A percentile compares a stretch with the other conserved stretches of the same genome.
Conservation (phyloP, 1,140 invertebrate species). For the Drosophila cardini region DNA sequence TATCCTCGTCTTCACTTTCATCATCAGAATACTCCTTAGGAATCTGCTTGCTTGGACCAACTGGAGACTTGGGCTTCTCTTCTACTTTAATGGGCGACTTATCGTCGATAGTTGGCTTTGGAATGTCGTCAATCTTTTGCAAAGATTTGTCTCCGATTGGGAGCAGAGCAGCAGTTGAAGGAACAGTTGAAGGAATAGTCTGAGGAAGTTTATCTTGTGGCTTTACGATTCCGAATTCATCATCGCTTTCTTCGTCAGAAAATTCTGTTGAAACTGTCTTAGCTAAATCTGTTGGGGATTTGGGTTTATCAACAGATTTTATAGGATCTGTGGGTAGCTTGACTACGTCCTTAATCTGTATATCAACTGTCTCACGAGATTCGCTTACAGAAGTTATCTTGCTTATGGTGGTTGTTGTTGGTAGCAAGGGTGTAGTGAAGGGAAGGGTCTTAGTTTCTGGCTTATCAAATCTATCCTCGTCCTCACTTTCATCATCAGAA, state of each 20-base stretch:
- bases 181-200: not conserved
- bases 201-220: conserved; percentile 17
- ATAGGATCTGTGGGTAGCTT: conserved; percentile 5
- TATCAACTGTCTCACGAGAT: conserved; percentile 9
- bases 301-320: conserved; percentile 12
- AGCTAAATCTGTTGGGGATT: conserved; percentile 8
- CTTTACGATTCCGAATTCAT: conserved; percentile 3
- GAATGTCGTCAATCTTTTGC: conserved; percentile 1
- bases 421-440: not conserved
- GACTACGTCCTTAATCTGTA: not conserved
- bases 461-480: conserved; percentile 4
- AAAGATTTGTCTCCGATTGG: conserved; percentile 16
- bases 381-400: conserved; percentile 9
- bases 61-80: not conserved
- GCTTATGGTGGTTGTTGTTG: not conserved
- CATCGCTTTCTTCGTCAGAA: conserved; percentile 29
- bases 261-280: conserved; percentile 2
- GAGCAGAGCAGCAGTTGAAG: not conserved
- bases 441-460: not conserved
- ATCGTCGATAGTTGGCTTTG: not conserved
- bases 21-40: not conserved
- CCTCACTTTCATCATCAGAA: conserved; percentile 21
- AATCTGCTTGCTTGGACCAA: not conserved
- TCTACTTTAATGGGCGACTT: not conserved
- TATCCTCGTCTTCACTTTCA: conserved; percentile 1